Evolutionary conservation across 2,888 invertebrate species (phyloP).

Genomic region (Lasioglossum malachurum): DNA sequence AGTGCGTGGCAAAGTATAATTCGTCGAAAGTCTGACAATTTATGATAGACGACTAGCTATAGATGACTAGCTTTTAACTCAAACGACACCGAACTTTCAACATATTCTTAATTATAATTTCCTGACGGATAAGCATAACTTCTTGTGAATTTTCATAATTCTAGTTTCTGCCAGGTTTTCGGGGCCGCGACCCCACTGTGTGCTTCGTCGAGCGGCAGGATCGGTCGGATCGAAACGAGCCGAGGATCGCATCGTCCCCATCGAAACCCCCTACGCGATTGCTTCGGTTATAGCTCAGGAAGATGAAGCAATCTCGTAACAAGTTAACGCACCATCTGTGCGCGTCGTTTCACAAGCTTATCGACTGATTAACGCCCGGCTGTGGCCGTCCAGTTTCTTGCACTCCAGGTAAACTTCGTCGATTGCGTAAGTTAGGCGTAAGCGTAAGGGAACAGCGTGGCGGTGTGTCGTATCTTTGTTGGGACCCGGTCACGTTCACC

Average conservation of each 20-base stretch:
- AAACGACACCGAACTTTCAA: no score
- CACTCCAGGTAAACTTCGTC: constrained; percentile 24
- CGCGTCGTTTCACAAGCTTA: constrained; percentile 8
- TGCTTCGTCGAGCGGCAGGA: not conserved
- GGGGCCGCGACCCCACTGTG: no score
- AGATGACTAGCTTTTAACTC: no score
- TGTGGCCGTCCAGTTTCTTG: not conserved
- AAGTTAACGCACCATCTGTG: constrained; percentile 19
- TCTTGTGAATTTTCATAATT: no score
- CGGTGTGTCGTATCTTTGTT: constrained; percentile 1
- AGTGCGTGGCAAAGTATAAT: no score
- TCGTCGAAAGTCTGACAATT: no score
- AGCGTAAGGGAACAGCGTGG: not conserved
- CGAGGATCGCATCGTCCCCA: not conserved
- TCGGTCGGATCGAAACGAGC: not conserved
- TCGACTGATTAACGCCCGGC: constrained; percentile 7
- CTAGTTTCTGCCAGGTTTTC: no score
- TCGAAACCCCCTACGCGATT: not conserved
- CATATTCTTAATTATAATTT: no score
- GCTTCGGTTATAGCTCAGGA: not conserved
- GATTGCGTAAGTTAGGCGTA: constrained; percentile 30
- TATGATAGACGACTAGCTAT: no score
- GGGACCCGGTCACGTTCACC: constrained; percentile 27
- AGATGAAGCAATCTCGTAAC: constrained; percentile 9
- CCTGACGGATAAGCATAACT: no score